Evolutionary conservation across 2,113 vertebrate species (phyloP).

Genomic region (Syngnathoides biaculeatus): DNA sequence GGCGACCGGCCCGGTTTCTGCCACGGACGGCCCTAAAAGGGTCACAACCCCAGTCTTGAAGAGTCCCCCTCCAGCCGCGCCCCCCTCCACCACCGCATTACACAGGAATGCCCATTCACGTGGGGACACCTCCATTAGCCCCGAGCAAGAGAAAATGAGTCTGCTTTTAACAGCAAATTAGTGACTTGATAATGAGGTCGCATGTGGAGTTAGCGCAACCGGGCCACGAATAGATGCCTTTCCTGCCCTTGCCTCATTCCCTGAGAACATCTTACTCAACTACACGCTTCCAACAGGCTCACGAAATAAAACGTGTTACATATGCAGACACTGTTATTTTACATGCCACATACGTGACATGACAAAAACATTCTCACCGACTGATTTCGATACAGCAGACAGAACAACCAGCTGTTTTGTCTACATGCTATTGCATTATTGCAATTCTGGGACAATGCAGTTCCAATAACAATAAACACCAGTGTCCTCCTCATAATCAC

Average conservation of each 20-base stretch:
- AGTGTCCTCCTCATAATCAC: background rate
- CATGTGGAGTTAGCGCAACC: constrained; percentile 53
- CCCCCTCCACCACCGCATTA: constrained; percentile 53
- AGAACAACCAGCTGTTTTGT: background rate
- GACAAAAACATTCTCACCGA: background rate
- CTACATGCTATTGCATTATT: background rate
- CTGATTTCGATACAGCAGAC: background rate
- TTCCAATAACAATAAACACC: constrained; percentile 4
- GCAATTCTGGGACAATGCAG: background rate
- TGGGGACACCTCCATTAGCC: constrained; percentile 59
- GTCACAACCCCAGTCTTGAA: constrained; percentile 58
- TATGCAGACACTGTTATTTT: background rate
- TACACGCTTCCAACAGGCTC: background rate
- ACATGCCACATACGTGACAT: background rate
- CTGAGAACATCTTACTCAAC: constrained; percentile 29
- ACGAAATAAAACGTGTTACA: background rate
- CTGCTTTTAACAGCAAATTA: constrained; percentile 74
- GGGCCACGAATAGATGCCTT: constrained; percentile 61
- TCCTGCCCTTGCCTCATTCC: constrained; percentile 31
- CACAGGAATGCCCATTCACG: constrained; percentile 74
- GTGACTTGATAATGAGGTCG: constrained; percentile 72
- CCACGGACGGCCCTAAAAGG: constrained; percentile 58
- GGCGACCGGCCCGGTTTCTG: constrained; percentile 61
- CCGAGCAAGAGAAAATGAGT: constrained; percentile 59
- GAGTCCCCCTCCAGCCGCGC: constrained; percentile 35